Evolutionary conservation across 2,113 vertebrate species (phyloP).

Genomic region (Leptodactylus fuscus): DNA sequence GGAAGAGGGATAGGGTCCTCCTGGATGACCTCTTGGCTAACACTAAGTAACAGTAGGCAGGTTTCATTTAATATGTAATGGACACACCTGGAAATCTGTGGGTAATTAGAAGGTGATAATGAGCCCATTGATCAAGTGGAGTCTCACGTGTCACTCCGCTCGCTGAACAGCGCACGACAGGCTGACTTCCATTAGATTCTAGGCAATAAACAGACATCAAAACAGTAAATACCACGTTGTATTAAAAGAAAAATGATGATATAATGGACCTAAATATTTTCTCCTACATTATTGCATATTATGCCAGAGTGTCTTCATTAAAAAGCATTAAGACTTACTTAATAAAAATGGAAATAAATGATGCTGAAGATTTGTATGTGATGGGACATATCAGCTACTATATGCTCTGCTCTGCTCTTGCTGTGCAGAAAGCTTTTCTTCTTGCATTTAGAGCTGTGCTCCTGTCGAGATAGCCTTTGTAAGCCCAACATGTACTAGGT

Average conservation of each 20-base stretch:
- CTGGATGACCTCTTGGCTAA: slow-evolving; percentile 64
- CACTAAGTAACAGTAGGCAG: slow-evolving; percentile 65
- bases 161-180: neutral
- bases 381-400: too few relatives aligned
- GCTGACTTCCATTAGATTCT: neutral
- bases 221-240: too few relatives aligned
- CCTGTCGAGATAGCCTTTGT: too few relatives aligned
- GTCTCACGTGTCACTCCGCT: slow-evolving; percentile 69
- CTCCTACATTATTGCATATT: neutral
- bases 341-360: too few relatives aligned
- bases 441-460: too few relatives aligned
- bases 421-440: too few relatives aligned
- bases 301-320: too few relatives aligned
- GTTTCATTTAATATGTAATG: slow-evolving; percentile 76
- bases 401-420: too few relatives aligned
- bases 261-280: neutral
- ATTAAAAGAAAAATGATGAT: neutral
- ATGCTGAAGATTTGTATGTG: too few relatives aligned
- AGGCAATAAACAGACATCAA: neutral
- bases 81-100: slow-evolving; percentile 84
- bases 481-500: too few relatives aligned
- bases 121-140: slow-evolving; percentile 82
- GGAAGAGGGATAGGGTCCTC: slow-evolving; percentile 74
- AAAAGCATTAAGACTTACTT: too few relatives aligned
- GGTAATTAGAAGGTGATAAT: slow-evolving; percentile 89